Evolutionary conservation across 2,888 invertebrate species (phyloP), one percentile per base, ranked within the genome.

Genomic region (Coecobrya sp.): DNA sequence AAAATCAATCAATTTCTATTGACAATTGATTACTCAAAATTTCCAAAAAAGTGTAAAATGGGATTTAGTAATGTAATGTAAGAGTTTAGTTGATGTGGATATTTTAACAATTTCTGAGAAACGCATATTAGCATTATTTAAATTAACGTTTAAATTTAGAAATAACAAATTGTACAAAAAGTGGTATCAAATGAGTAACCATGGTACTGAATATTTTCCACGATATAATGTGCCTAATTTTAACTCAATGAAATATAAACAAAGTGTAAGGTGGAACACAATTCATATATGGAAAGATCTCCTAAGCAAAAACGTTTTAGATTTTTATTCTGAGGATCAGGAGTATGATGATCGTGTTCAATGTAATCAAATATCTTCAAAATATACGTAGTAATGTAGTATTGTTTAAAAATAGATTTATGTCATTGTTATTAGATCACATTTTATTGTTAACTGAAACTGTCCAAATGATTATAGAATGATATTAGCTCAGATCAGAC

Each of bases 1-100:
- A 84, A 42, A 84, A 84, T 84, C 4, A 84, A 84, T 65, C 27
- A 42, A 42, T 84, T 65, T 25, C 30, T 70, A 19, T 5, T 22
- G 1, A 49, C 36, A 8, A 25, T 82, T 85, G 11, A 52, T 42
- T 25, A 52, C 49, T 7, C 42, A 36, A 73, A 73, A 36, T 52
- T 49, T 4, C 8, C 30, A 81, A 25, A 45, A 25, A 22, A 81
- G 49, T 49, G 11, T 16, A 49, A 81, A 49, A 81, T 30, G 10
- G 13, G 1, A 49, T 25, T 11, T 16, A 45, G 52, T 49, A 19
- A 19, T 36, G 2, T 36, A n/a, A 30, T 73, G 42, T 73, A 10
- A 81, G 19, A 81, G 27, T 22, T 73, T 73, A 36, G 16, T 5
- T 8, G 19, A 76, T 42, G 45, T 76, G n/a, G 36, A 76, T 11